phyloP scores from a whole-genome alignment of 2,797 vertebrate species.

The Ctenopoma multispine region DNA sequence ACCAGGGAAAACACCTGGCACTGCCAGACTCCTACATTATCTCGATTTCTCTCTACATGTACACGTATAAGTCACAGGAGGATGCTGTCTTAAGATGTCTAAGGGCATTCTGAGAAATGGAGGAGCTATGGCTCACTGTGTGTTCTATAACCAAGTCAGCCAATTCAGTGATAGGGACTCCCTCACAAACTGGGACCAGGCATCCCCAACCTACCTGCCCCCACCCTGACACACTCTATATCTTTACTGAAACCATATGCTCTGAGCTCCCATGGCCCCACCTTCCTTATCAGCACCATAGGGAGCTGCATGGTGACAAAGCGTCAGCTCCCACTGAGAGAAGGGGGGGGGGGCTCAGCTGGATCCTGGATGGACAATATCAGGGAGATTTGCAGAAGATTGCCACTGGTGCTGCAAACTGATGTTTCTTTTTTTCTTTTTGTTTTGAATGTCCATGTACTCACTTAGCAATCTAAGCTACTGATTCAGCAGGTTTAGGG shows the following conservation, averaged over 20 bases:
- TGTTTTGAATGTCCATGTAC: slow-evolving; percentile 20
- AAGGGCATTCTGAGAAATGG: slow-evolving; percentile 14
- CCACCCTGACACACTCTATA: slow-evolving; percentile 42
- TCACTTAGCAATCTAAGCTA: slow-evolving; percentile 3
- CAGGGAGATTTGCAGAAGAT: slow-evolving; percentile 34
- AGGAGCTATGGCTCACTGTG: neutral
- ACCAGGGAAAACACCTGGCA: slow-evolving; percentile 1
- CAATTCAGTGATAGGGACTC: neutral
- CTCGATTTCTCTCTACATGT: neutral
- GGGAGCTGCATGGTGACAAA: slow-evolving; percentile 71
- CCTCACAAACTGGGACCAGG: slow-evolving; percentile 10
- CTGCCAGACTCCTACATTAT: neutral
- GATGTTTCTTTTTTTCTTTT: slow-evolving; percentile 18
- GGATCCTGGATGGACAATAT: slow-evolving; percentile 63
- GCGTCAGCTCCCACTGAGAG: slow-evolving; percentile 49
- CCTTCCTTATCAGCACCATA: slow-evolving; percentile 75
- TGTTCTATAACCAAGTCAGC: neutral
- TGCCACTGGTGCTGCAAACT: slow-evolving; percentile 1
- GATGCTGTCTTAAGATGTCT: neutral
- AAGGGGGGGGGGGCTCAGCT: slow-evolving; percentile 45
- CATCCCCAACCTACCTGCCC: neutral
- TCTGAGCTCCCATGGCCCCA: slow-evolving; percentile 58
- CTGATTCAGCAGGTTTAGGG: neutral
- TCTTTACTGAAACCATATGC: slow-evolving; percentile 83
- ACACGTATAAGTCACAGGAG: neutral